Conservation (phyloP, 2,113 vertebrate species). For the Etia nguti region DNA sequence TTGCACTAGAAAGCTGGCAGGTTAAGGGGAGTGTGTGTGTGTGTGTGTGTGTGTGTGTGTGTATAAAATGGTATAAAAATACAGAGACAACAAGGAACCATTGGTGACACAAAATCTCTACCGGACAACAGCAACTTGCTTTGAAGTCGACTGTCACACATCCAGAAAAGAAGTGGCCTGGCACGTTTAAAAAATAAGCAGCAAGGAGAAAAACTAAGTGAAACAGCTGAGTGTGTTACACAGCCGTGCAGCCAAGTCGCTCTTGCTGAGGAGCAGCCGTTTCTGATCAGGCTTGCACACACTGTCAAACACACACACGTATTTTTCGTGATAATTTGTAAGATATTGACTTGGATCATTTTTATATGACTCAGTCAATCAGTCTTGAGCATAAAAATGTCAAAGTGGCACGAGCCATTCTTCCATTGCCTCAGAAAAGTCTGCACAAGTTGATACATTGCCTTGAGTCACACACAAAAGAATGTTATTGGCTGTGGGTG, state of each 20-base stretch:
- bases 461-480: neutral
- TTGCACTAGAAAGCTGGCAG: neutral
- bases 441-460: neutral
- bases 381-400: neutral
- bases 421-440: neutral
- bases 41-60: neutral
- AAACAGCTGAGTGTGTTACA: neutral
- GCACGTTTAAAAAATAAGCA: neutral
- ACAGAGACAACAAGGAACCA: neutral
- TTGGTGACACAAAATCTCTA: neutral
- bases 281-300: neutral
- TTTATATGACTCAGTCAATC: neutral
- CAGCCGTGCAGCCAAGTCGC: neutral
- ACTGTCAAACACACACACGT: neutral
- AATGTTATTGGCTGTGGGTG: neutral
- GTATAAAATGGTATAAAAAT: neutral
- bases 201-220: neutral
- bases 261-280: neutral
- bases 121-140: neutral
- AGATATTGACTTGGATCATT: neutral
- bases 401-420: slow-evolving; percentile 6
- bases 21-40: neutral
- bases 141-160: neutral
- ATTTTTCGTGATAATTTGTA: neutral
- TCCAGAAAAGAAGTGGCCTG: neutral